Conservation (phyloP, 2,113 vertebrate species). For the Mobula birostris region DNA sequence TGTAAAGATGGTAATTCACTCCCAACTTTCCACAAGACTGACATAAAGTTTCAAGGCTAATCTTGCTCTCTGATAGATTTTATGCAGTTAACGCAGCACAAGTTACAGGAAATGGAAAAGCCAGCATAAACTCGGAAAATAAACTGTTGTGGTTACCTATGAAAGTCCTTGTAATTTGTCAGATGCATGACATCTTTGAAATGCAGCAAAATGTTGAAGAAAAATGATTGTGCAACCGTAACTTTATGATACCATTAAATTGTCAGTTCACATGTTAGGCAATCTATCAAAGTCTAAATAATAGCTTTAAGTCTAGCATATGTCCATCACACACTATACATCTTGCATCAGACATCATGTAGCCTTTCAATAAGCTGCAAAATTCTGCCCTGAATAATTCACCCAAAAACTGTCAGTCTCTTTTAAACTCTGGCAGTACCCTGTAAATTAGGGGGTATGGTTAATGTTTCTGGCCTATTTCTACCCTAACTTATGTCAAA, state of each 20-base stretch:
- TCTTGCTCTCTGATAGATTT: slow-evolving; percentile 17
- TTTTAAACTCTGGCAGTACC: neutral
- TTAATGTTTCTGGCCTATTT: neutral
- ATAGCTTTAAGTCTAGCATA: neutral
- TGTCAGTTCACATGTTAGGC: neutral
- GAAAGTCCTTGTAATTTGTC: slow-evolving; percentile 22
- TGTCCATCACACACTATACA: neutral
- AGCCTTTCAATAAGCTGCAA: neutral
- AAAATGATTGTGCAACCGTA: neutral
- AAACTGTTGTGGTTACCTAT: slow-evolving; percentile 30
- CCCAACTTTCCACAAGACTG: slow-evolving; percentile 32
- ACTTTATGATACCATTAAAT: slow-evolving; percentile 20
- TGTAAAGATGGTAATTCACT: slow-evolving; percentile 9
- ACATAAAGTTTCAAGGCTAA: slow-evolving; percentile 29
- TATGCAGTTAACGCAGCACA: slow-evolving; percentile 38
- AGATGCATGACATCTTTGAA: neutral
- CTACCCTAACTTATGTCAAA: neutral
- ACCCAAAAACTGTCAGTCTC: neutral
- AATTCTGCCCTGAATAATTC: neutral
- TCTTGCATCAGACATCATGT: neutral
- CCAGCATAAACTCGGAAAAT: neutral
- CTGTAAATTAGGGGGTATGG: neutral
- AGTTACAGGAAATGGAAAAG: slow-evolving; percentile 39
- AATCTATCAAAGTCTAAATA: slow-evolving; percentile 5
- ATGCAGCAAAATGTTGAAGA: slow-evolving; percentile 9